These are phyloP conservation scores for Reticulitermes lucifugus DNA, from an alignment of 2,888 invertebrate species.

Conservation along the genomic window DNA sequence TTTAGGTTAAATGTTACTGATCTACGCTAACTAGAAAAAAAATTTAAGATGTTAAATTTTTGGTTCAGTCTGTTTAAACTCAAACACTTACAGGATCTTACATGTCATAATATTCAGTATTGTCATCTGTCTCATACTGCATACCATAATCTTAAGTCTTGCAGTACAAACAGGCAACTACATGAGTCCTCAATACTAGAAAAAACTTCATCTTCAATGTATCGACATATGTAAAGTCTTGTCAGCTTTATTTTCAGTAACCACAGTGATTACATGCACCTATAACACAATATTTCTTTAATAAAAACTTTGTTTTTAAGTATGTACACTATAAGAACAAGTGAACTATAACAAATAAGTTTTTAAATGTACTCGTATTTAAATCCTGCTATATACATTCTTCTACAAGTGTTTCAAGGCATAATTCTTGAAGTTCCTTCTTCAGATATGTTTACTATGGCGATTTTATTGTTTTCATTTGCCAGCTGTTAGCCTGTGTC, in stretches of 20 bases:
- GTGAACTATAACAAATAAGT: not conserved
- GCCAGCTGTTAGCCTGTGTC: not conserved
- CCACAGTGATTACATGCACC: not conserved
- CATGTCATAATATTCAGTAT: no score
- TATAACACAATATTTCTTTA: slow-evolving; percentile 18
- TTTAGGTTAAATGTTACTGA: no score
- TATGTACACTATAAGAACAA: slow-evolving; percentile 16
- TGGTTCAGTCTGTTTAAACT: no score
- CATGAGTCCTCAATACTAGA: no score
- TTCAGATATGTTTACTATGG: not conserved
- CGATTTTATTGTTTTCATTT: not conserved
- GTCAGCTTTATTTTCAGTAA: not conserved
- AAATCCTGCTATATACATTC: not conserved
- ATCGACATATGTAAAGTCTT: no score
- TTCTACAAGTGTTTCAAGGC: slow-evolving; percentile 8
- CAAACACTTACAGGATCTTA: no score
- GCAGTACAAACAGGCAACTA: no score
- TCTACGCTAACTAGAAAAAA: no score
- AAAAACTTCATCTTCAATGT: no score
- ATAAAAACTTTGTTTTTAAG: not conserved
- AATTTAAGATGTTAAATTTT: no score
- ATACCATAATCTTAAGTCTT: no score
- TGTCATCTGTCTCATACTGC: no score
- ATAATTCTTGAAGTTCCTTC: not conserved
- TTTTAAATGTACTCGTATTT: not conserved